phyloP scores from a whole-genome alignment of 37 sponge, comb jelly and placozoan genomes.

The Ephydatia muelleri region DNA sequence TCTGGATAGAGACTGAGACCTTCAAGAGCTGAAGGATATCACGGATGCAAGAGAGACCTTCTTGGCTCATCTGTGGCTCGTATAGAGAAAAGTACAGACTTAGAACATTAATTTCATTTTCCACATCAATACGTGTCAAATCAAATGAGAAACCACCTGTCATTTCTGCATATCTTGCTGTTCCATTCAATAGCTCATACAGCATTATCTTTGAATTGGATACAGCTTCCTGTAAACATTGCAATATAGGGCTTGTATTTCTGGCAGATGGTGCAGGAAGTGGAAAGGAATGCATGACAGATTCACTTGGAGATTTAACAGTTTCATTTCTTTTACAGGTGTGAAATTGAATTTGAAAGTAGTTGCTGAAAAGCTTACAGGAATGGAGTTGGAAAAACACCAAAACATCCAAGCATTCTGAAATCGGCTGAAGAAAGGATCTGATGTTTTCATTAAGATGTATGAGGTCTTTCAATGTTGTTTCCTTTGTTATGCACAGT shows the following conservation, averaged over 20 bases:
- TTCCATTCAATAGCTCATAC: slow-evolving; percentile 43
- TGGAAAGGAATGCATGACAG: not conserved
- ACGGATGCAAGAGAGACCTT: slow-evolving; percentile 46
- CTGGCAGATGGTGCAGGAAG: not conserved
- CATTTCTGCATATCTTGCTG: slow-evolving; percentile 58
- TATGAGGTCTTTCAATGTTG: slow-evolving; percentile 8
- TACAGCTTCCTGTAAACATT: slow-evolving; percentile 28
- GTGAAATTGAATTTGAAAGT: slow-evolving; percentile 41
- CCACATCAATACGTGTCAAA: slow-evolving; percentile 45
- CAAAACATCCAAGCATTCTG: slow-evolving; percentile 33
- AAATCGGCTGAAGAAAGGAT: slow-evolving; percentile 28
- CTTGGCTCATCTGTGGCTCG: slow-evolving; percentile 6
- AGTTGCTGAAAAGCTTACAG: slow-evolving; percentile 62
- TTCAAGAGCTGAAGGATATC: slow-evolving; percentile 73
- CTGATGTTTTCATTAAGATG: slow-evolving; percentile 4
- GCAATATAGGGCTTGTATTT: not conserved
- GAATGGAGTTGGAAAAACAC: slow-evolving; percentile 55
- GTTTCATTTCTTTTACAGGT: too few relatives aligned
- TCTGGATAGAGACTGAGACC: slow-evolving; percentile 48
- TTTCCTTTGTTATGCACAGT: slow-evolving; percentile 14
- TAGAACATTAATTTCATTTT: slow-evolving; percentile 47
- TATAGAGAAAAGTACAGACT: slow-evolving; percentile 13
- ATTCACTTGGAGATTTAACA: not conserved
- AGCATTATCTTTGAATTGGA: slow-evolving; percentile 38
- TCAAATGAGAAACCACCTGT: slow-evolving; percentile 27